Evolutionary conservation across 2,888 invertebrate genomes (phyloP).

Genomic region (Drosophila ochracea): DNA sequence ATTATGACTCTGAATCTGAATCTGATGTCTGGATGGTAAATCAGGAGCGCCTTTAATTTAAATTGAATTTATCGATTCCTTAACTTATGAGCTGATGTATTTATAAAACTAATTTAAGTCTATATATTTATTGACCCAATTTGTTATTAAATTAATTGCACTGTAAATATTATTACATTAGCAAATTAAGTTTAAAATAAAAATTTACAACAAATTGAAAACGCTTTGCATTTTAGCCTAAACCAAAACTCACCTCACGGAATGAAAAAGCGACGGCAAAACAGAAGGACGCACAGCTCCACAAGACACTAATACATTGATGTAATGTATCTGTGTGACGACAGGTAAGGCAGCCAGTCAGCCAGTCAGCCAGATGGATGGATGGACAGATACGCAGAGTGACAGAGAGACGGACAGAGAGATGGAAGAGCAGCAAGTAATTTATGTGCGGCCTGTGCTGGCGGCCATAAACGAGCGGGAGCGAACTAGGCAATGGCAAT

Average conservation of each 20-base stretch:
- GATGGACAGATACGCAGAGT: constrained; percentile 16
- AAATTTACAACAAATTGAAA: too few relatives aligned
- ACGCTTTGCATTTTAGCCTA: not conserved
- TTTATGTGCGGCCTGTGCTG: constrained; percentile 64
- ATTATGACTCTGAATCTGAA: not conserved
- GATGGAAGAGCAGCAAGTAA: constrained; percentile 51
- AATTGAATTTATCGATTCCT: not conserved
- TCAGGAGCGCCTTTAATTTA: not conserved
- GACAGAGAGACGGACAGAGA: constrained; percentile 25
- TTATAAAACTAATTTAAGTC: not conserved
- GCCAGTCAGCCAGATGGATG: constrained; percentile 18
- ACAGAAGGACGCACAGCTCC: constrained; percentile 35
- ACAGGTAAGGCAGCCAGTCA: constrained; percentile 64
- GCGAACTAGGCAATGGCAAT: constrained; percentile 49
- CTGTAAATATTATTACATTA: not conserved
- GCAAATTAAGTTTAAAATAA: not conserved
- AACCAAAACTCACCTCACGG: constrained; percentile 16
- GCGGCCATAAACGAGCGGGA: constrained; percentile 60
- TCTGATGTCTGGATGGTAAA: not conserved
- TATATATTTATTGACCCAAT: not conserved
- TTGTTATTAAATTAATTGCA: not conserved
- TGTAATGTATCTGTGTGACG: constrained; percentile 46
- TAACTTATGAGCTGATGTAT: too few relatives aligned
- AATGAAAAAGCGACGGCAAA: constrained; percentile 66
- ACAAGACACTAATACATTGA: constrained; percentile 32